Conservation (phyloP, 2,888 invertebrate genomes). For the Gonocerus acuteangulatus region DNA sequence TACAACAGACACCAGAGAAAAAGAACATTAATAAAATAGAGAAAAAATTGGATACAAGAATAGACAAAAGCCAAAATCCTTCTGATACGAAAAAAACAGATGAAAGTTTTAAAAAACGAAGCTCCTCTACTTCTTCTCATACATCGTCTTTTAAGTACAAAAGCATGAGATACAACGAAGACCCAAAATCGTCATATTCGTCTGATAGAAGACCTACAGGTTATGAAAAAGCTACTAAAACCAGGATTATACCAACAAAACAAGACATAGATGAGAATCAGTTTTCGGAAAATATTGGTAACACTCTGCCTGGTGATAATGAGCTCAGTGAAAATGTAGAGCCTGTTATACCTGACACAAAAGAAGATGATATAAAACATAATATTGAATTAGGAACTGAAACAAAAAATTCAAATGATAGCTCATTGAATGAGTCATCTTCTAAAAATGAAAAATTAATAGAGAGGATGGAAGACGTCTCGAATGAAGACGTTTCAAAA, state of each 20-base stretch:
- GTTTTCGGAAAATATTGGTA: background rate
- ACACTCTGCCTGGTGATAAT: background rate
- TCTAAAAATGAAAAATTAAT: background rate
- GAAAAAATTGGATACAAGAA: background rate
- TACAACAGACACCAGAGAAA: background rate
- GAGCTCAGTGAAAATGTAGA: no score
- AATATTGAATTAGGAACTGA: no score
- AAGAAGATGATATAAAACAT: no score
- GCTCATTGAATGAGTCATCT: background rate
- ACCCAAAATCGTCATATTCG: background rate
- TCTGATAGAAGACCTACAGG: slow-evolving; percentile 11
- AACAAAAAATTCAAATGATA: background rate
- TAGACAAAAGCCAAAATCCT: background rate
- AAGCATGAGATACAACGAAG: background rate
- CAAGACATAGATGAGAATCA: no score
- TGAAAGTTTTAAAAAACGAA: background rate
- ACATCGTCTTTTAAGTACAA: background rate
- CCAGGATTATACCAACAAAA: background rate
- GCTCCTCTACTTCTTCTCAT: background rate
- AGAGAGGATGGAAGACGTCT: background rate
- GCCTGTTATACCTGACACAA: no score
- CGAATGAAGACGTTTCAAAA: background rate
- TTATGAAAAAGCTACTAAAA: slow-evolving; percentile 17
- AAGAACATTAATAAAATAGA: background rate
- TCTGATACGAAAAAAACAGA: slow-evolving; percentile 5